Conservation (phyloP, 2,113 vertebrate genomes). For the Periophthalmodon schlosseri region DNA sequence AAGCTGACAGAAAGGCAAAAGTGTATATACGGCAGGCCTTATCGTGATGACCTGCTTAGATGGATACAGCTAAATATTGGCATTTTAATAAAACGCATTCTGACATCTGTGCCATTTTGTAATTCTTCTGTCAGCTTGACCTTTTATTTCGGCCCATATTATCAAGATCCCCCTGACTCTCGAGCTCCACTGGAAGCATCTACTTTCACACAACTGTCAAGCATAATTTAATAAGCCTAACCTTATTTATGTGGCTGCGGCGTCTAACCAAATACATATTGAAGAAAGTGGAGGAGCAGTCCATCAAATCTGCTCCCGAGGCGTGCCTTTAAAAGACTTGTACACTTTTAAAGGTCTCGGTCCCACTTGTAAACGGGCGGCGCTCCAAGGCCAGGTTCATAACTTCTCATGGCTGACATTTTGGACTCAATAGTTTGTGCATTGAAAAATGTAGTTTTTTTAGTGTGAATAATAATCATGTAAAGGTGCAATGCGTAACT, state of each 20-base stretch:
- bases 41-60: conserved; percentile 73
- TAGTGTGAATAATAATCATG: too few relatives aligned
- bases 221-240: conserved; percentile 5
- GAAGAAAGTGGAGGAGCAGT: background rate
- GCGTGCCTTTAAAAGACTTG: background rate
- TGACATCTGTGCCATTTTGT: conserved; percentile 74
- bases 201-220: conserved; percentile 2
- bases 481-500: too few relatives aligned
- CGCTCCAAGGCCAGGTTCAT: background rate
- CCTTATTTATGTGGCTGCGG: background rate
- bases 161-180: conserved; percentile 52
- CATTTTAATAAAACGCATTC: conserved; percentile 76
- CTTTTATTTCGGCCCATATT: conserved; percentile 62
- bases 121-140: conserved; percentile 72
- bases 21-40: conserved; percentile 64
- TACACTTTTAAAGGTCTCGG: conserved; percentile 14
- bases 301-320: background rate
- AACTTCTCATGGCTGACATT: conserved; percentile 3
- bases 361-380: background rate
- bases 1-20: conserved; percentile 66
- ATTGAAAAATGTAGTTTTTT: background rate
- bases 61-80: conserved; percentile 72
- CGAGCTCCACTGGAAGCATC: conserved; percentile 30
- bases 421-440: background rate
- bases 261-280: background rate